A percentile compares a stretch with the other conserved stretches of the same genome.
Evolutionary conservation across 2,113 vertebrate species (phyloP).

Genomic region (Gavia stellata): DNA sequence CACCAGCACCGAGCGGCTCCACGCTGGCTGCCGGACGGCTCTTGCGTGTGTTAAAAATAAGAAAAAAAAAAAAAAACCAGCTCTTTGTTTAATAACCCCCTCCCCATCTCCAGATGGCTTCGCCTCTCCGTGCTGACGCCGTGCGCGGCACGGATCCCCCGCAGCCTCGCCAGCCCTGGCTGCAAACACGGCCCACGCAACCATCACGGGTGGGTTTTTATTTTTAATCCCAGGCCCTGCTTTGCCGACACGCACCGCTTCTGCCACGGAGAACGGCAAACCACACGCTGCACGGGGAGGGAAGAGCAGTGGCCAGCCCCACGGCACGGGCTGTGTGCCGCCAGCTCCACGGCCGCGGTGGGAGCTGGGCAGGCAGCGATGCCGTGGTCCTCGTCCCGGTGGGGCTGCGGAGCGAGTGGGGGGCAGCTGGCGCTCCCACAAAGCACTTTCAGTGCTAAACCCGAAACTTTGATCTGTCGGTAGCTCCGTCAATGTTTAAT

Average conservation of each 20-base stretch:
- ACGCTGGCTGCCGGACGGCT: not conserved
- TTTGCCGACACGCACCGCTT: not conserved
- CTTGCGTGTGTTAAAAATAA: not conserved
- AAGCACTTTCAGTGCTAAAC: not conserved
- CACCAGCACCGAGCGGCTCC: not conserved
- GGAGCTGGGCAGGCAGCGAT: not conserved
- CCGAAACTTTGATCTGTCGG: constrained; percentile 63
- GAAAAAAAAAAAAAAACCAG: not conserved
- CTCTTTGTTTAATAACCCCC: constrained; percentile 43
- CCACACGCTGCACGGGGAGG: rapidly evolving
- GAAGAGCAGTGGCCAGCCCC: not conserved
- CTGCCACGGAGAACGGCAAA: not conserved
- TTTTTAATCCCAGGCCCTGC: not conserved
- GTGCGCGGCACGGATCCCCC: not conserved
- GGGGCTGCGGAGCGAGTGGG: rapidly evolving
- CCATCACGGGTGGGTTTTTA: not conserved
- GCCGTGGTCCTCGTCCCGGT: not conserved
- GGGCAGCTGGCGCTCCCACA: not conserved
- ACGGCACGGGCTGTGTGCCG: not conserved
- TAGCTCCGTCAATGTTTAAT: constrained; percentile 74
- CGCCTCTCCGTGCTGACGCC: not conserved
- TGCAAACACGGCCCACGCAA: not conserved
- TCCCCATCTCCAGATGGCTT: constrained; percentile 31
- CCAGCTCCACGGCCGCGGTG: not conserved
- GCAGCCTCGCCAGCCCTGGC: not conserved